Conservation (phyloP, 2,113 vertebrate species). For the western clawed frog (Xenopus tropicalis) region DNA sequence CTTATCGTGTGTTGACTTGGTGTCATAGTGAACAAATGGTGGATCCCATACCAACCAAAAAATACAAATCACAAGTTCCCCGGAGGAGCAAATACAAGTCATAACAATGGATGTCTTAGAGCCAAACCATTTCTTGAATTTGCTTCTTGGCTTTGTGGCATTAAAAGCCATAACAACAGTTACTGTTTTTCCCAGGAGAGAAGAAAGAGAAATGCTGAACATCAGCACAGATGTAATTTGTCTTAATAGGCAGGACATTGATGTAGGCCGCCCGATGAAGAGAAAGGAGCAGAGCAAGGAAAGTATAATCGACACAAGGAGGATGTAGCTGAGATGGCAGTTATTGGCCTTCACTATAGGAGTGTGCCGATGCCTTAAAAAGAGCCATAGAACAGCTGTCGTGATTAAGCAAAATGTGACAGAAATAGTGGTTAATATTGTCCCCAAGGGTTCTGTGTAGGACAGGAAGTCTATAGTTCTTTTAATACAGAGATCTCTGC, state of each 20-base stretch:
- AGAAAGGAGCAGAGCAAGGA: not conserved
- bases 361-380: not conserved
- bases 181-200: conserved; percentile 67
- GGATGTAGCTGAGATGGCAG: not conserved
- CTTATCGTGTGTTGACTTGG: not conserved
- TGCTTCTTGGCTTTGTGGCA: conserved; percentile 51
- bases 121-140: conserved; percentile 36
- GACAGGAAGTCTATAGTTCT: not conserved
- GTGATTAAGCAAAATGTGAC: not conserved
- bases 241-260: not conserved
- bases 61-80: conserved; percentile 25
- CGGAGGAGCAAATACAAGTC: not conserved
- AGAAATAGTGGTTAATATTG: not conserved
- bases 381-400: not conserved
- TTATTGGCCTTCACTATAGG: conserved; percentile 10
- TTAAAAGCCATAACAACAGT: conserved; percentile 51
- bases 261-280: not conserved
- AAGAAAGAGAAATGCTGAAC: conserved; percentile 46
- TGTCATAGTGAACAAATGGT: conserved; percentile 17
- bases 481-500: not conserved
- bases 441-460: not conserved
- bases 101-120: not conserved
- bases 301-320: not conserved
- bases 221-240: not conserved
- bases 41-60: conserved; percentile 20